Evolutionary conservation across 2,888 invertebrate species (phyloP), one percentile per base, ranked within the genome.

Genomic region (Bembecia ichneumoniformis): DNA sequence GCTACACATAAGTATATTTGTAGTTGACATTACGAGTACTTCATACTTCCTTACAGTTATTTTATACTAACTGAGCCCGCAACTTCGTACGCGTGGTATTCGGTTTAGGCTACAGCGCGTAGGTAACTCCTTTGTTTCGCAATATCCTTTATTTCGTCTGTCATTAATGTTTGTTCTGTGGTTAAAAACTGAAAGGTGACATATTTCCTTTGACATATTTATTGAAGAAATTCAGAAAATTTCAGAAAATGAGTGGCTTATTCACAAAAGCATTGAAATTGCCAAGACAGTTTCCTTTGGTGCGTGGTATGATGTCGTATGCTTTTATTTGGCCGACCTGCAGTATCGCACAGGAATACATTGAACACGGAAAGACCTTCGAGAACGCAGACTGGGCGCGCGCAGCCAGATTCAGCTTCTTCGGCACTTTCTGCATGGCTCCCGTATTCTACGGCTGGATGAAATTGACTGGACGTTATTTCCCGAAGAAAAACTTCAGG

Each of bases 381-480:
- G 57, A 62, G 0, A 51, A 77, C 4, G 71, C 72, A 0, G 89
- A 92, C 60, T 91, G 90, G 89, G 75, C 76, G 46, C 88, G 92
- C 56, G 91, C 91, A 0, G 67, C 90, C 0, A 86, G 94, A 13
- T 95, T 92, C 64, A 90, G 93, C 53, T 64, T 94, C 43, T 94
- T 93, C 63, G 93, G 95, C 0, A 87, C 92, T 0, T 88, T 93
- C 13, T 93, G 92, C 72, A 93, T 93, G 59, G 93, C 94, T 0
- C 95, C 95, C 1, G 91, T 93, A 0, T 82, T 94, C 2, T 94
- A 93, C 64, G 87, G 89, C 10, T 95, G 95, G 94, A 86, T 96
- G 59, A 91, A 90, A 43, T 78, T 67, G n/a, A 64, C 71, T 0
- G 71, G 70, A 43, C 60, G 66, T 7, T 77, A 77, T 47, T 83